Conservation (phyloP, 2,888 invertebrate species). For the Biston stratarius region DNA sequence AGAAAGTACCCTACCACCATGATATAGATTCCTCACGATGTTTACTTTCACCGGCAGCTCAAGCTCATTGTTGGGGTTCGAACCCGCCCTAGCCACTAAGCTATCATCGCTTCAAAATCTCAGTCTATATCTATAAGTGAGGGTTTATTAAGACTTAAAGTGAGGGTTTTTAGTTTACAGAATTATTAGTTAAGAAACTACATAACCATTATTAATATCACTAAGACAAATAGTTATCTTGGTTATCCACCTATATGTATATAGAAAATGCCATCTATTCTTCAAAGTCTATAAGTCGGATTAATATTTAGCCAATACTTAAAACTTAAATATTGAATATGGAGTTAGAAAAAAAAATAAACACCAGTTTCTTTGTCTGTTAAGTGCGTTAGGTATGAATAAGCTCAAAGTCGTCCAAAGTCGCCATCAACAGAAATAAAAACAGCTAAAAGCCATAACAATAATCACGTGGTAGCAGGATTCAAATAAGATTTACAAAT, state of each 20-base stretch:
- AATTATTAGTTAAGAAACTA: background rate
- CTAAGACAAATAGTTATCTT: too few relatives aligned
- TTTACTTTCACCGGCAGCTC: too few relatives aligned
- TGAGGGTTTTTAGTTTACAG: too few relatives aligned
- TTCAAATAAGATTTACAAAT: conserved; percentile 65
- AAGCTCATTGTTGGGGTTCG: too few relatives aligned
- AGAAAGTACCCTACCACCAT: too few relatives aligned
- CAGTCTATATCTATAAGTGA: too few relatives aligned
- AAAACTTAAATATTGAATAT: conserved; percentile 10
- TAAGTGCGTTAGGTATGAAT: conserved; percentile 4
- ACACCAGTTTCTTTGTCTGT: conserved; percentile 5
- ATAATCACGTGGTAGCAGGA: conserved; percentile 41
- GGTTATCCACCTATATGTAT: too few relatives aligned
- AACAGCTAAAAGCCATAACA: conserved; percentile 44
- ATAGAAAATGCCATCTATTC: background rate
- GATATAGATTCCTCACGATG: too few relatives aligned
- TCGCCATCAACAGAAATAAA: conserved; percentile 40
- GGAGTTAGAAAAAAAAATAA: conserved; percentile 4
- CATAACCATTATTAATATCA: background rate
- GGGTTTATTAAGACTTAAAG: too few relatives aligned
- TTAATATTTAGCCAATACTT: conserved; percentile 5
- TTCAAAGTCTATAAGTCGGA: background rate
- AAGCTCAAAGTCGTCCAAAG: conserved; percentile 28
- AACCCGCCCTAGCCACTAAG: too few relatives aligned
- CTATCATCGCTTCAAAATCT: too few relatives aligned